A percentile compares a stretch with the other conserved stretches of the same genome.
These are phyloP conservation scores for Octodon degus DNA, from an alignment of 2,113 vertebrate genomes.

Conservation along the genomic window DNA sequence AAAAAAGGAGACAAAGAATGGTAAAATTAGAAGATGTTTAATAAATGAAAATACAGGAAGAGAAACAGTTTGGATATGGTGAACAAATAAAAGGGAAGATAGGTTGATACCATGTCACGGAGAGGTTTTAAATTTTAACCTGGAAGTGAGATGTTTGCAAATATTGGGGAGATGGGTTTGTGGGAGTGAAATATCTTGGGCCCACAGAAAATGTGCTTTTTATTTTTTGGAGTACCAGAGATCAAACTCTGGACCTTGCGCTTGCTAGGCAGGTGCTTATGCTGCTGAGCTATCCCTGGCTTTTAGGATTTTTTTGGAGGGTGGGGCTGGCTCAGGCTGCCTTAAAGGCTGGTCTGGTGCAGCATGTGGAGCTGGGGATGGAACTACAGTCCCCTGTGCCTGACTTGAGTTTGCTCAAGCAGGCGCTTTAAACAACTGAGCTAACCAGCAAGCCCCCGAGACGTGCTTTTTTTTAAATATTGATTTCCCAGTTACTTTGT, in stretches of 20 bases:
- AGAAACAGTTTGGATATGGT: neutral
- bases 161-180: neutral
- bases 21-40: neutral
- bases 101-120: neutral
- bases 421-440: too few species aligned
- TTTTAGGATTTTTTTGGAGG: too few species aligned
- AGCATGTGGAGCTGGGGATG: too few species aligned
- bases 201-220: neutral
- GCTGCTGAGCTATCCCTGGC: too few species aligned
- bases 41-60: conserved; percentile 28
- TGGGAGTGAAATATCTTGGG: neutral
- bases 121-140: conserved; percentile 20
- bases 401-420: too few species aligned
- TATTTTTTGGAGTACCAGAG: too few species aligned
- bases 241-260: too few species aligned
- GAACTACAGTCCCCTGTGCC: too few species aligned
- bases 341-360: too few species aligned
- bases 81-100: neutral
- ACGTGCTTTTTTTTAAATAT: neutral
- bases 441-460: too few species aligned
- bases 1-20: conserved; percentile 6
- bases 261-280: too few species aligned
- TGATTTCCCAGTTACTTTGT: neutral
- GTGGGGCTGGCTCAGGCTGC: too few species aligned
- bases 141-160: neutral